A percentile compares a stretch with the other conserved stretches of the same genome.
These are phyloP conservation scores for Drosophila subquinaria DNA, from an alignment of 2,888 invertebrate genomes.

Conservation along the genomic window DNA sequence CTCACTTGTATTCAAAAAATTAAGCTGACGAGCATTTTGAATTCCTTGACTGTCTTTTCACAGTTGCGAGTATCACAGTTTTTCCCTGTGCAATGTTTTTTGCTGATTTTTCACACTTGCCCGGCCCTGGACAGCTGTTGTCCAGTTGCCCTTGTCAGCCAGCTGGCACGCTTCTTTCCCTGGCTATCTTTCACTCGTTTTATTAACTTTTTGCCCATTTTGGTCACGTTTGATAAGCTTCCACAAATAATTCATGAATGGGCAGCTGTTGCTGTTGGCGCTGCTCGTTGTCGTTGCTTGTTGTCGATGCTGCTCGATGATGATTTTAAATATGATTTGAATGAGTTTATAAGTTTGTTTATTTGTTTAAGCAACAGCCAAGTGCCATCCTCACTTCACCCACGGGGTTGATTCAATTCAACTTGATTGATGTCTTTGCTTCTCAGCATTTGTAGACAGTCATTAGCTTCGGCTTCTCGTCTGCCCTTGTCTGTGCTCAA, in stretches of 20 bases:
- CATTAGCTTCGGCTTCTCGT: conserved; percentile 67
- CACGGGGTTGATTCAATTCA: conserved; percentile 56
- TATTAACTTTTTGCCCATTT: conserved; percentile 69
- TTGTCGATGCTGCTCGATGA: conserved; percentile 45
- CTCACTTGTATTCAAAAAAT: conserved; percentile 56
- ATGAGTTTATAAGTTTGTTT: conserved; percentile 81
- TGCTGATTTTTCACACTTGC: conserved; percentile 73
- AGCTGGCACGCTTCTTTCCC: conserved; percentile 59
- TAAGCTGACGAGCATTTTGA: conserved; percentile 29
- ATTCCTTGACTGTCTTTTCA: conserved; percentile 19
- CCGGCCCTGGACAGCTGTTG: conserved; percentile 53
- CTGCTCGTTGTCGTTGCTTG: conserved; percentile 17
- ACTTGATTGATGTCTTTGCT: conserved; percentile 76
- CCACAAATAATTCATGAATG: conserved; percentile 78
- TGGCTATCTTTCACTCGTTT: conserved; percentile 29
- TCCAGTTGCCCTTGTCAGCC: conserved; percentile 55
- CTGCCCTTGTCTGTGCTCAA: conserved; percentile 43
- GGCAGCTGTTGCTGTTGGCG: conserved; percentile 58
- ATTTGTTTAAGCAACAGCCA: conserved; percentile 67
- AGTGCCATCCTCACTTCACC: conserved; percentile 13
- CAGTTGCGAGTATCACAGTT: conserved; percentile 43
- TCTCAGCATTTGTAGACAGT: conserved; percentile 66
- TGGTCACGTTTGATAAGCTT: conserved; percentile 79
- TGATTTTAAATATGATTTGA: conserved; percentile 78
- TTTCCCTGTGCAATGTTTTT: conserved; percentile 45